Conservation (phyloP, 2,797 vertebrate genomes). For the Pygocentrus nattereri region DNA sequence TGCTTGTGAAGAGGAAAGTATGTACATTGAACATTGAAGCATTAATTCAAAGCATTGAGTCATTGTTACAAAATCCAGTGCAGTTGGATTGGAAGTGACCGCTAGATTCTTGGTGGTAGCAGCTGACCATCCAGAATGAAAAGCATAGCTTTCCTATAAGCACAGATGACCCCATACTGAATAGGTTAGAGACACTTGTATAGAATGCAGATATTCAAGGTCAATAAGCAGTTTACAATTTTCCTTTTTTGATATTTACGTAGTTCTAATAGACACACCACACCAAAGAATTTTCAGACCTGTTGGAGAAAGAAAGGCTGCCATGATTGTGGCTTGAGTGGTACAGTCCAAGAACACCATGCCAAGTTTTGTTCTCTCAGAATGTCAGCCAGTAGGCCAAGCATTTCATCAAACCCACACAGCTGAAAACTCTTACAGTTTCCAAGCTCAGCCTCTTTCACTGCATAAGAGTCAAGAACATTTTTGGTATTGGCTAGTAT, state of each 20-base stretch:
- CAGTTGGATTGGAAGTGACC: not conserved
- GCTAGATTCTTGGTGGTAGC: not conserved
- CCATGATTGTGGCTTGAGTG: constrained; percentile 15
- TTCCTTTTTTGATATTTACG: not conserved
- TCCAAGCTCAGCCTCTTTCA: constrained; percentile 11
- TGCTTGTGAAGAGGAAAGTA: not conserved
- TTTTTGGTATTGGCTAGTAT: not conserved
- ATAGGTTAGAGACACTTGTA: too few relatives aligned
- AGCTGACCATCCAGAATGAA: not conserved
- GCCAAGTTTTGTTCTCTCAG: constrained; percentile 44
- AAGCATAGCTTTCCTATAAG: not conserved
- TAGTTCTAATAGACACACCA: not conserved
- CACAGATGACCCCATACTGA: not conserved
- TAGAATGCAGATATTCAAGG: too few relatives aligned
- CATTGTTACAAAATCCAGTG: not conserved
- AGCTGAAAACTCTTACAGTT: constrained; percentile 14
- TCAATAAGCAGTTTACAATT: too few relatives aligned
- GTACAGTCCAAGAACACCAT: constrained; percentile 24
- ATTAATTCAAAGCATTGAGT: not conserved
- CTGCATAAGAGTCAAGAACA: constrained; percentile 18
- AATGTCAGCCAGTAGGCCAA: constrained; percentile 33
- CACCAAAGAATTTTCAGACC: not conserved
- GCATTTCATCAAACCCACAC: constrained; percentile 37
- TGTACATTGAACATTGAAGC: not conserved
- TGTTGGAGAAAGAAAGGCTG: constrained; percentile 14